Base-by-base conservation (phyloP, 2,888 invertebrate genomes). In the Imbricaverruca yamaguchii region DNA sequence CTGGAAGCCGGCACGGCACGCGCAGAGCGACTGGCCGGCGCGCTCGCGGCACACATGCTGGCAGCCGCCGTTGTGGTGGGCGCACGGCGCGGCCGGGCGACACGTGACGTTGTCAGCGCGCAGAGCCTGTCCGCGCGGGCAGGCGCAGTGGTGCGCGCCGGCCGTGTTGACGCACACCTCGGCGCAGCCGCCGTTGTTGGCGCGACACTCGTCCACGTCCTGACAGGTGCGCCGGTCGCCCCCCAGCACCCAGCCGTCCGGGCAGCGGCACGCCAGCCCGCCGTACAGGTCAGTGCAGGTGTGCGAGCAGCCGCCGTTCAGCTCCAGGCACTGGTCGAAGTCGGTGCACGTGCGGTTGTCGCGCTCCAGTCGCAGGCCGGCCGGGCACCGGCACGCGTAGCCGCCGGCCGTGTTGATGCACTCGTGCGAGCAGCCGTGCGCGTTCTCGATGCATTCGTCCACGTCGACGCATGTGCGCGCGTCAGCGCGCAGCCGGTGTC, bases 381-480 rank as follows among this genome's bases (percentile, higher is more conserved):
- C 85, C 21, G 89, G 90, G 84, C 93, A 93, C n/a, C 86, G 86
- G 85, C 93, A 93, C 82, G 88, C 87, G 84, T 85, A 88, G 63
- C 87, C 87, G 39, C 88, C 88, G 80, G 87, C 86, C 25, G 87
- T 86, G 84, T 89, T 89, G 80, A 88, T 86, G 85, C 92, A 92
- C 74, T 88, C 87, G 82, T 89, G 89, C 74, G 90, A 90, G 83
- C 92, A 92, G n/a, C 89, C 89, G 69, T 88, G 92, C 89, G 83
- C 86, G 83, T 67, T 85, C 83, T 85, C 86, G 61, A 89, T 88
- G 85, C 93, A 93, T 86, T 93, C 92, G 85, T 93, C 90, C 61
- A 92, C 89, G 86, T 91, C 91, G 65, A 87, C 84, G 83, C 90
- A 84, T 25, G 82, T 83, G 57, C 56, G 82, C 6, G 80, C 81